Conservation (phyloP, 2,888 invertebrate species). For the Acanthoscelides obtectus region DNA sequence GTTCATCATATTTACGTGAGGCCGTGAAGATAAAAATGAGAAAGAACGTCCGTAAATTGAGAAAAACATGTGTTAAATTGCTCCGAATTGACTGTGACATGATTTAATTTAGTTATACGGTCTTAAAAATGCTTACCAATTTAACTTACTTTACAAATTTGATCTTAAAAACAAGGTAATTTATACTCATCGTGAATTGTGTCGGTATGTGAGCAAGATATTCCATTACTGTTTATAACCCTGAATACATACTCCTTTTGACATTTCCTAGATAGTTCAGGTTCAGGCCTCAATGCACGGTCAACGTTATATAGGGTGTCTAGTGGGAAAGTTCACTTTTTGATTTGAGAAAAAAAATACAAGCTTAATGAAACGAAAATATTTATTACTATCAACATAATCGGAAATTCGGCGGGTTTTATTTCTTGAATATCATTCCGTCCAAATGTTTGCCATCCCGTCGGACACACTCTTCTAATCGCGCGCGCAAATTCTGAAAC, state of each 20-base stretch:
- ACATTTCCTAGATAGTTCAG: not conserved
- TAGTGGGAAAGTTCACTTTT: no score
- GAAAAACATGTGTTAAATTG: conserved; percentile 35
- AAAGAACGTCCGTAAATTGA: conserved; percentile 19
- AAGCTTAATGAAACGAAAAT: no score
- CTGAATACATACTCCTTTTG: no score
- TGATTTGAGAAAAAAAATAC: no score
- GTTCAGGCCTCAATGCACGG: no score
- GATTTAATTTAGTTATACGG: conserved; percentile 38
- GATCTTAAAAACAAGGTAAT: not conserved
- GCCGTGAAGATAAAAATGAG: conserved; percentile 4
- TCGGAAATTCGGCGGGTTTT: no score
- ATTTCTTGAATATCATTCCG: no score
- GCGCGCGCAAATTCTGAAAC: no score
- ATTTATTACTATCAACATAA: no score
- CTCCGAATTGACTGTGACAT: conserved; percentile 43
- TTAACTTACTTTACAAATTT: conserved; percentile 1
- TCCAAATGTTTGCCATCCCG: no score
- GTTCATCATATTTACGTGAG: not conserved
- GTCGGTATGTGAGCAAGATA: not conserved
- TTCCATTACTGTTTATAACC: not conserved
- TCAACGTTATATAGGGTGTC: no score
- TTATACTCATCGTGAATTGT: not conserved
- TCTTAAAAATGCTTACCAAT: conserved; percentile 19
- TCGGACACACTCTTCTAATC: no score